These are phyloP conservation scores for Drosophila auraria DNA, from an alignment of 1,140 invertebrate species.

Conservation along the genomic window DNA sequence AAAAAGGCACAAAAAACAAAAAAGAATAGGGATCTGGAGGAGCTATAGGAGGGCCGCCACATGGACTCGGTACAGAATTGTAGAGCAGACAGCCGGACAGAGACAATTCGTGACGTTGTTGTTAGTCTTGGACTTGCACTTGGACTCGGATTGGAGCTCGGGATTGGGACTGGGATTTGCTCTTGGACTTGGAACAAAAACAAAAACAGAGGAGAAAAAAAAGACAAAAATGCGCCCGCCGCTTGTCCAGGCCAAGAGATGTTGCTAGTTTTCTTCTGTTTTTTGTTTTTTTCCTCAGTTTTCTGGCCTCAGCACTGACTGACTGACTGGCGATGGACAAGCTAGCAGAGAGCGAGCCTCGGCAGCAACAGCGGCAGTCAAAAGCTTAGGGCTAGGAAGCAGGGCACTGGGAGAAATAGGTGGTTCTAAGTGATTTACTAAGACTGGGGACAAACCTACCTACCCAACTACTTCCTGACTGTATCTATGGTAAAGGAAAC, in stretches of 20 bases:
- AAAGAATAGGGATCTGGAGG: conserved; percentile 30
- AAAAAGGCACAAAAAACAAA: conserved; percentile 27
- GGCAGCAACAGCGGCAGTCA: conserved; percentile 5
- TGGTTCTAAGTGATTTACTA: not conserved
- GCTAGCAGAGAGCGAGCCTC: conserved; percentile 16
- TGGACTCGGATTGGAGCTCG: conserved; percentile 29
- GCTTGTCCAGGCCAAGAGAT: conserved; percentile 50
- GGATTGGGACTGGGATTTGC: conserved; percentile 30
- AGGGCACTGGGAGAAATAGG: conserved; percentile 5
- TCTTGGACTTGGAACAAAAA: conserved; percentile 10
- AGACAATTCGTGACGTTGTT: conserved; percentile 84
- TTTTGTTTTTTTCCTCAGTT: conserved; percentile 25
- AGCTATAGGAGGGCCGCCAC: conserved; percentile 35
- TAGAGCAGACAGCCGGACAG: conserved; percentile 73
- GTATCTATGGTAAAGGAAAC: too few species aligned
- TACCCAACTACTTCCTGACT: too few species aligned
- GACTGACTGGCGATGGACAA: conserved; percentile 62
- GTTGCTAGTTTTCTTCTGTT: conserved; percentile 43
- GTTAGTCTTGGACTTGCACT: conserved; percentile 77
- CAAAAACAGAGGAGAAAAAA: conserved; percentile 23
- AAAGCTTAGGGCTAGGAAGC: conserved; percentile 34
- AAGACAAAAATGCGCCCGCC: conserved; percentile 61
- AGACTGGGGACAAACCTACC: not conserved
- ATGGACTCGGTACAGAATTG: conserved; percentile 65
- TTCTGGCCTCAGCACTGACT: conserved; percentile 18